Evolutionary conservation across 2,113 vertebrate species (phyloP).

Genomic region (Cyrtonyx montezumae): DNA sequence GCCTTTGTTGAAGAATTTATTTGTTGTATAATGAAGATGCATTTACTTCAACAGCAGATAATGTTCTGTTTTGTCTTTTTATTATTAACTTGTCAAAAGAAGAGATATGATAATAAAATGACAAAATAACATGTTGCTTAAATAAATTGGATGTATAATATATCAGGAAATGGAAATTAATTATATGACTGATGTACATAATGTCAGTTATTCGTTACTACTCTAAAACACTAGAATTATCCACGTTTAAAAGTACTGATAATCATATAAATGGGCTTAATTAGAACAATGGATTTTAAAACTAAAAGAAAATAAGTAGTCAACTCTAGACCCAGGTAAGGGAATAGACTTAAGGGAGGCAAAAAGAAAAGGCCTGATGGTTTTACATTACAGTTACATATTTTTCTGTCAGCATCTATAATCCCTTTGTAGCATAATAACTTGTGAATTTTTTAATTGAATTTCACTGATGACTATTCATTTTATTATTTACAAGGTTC

Average conservation of each 20-base stretch:
- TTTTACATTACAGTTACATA: not conserved
- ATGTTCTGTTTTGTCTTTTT: constrained; percentile 42
- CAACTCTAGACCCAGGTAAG: not conserved
- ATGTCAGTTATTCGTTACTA: constrained; percentile 16
- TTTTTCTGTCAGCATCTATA: not conserved
- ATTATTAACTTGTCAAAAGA: constrained; percentile 52
- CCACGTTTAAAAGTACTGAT: constrained; percentile 6
- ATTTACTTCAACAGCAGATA: constrained; percentile 5
- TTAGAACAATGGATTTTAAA: not conserved
- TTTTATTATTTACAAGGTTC: constrained; percentile 7
- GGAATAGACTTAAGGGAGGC: not conserved
- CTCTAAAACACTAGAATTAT: constrained; percentile 27
- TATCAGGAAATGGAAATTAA: constrained; percentile 46
- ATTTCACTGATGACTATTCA: not conserved
- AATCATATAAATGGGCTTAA: constrained; percentile 21
- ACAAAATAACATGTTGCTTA: constrained; percentile 50
- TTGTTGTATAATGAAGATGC: constrained; percentile 33
- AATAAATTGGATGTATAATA: constrained; percentile 23
- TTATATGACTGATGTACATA: constrained; percentile 24
- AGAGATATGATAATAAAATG: constrained; percentile 21
- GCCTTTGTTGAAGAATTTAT: constrained; percentile 1
- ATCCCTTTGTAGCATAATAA: not conserved
- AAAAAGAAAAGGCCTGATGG: not conserved
- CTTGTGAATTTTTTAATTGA: not conserved
- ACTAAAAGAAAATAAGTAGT: not conserved